Percentiles rank a stretch among this genome's conserved stretches.
These are phyloP conservation scores for Microtus pennsylvanicus DNA, from an alignment of 2,113 vertebrate genomes.

Conservation along the genomic window DNA sequence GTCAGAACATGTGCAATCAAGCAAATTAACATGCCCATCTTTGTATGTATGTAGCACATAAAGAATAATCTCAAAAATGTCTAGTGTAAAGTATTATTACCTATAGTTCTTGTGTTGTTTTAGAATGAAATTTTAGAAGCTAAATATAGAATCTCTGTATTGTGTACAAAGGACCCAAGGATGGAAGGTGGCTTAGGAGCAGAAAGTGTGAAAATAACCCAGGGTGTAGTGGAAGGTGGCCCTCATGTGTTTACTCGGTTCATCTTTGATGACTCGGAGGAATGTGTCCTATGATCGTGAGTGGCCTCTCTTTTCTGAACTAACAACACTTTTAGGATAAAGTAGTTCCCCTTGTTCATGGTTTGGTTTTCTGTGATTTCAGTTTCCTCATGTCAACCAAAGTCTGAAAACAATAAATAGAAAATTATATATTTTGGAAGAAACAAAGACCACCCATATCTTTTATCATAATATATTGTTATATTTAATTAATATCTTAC, in stretches of 20 bases:
- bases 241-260: neutral
- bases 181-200: neutral
- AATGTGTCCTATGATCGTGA: neutral
- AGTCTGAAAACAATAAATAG: neutral
- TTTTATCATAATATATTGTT: neutral
- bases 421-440: neutral
- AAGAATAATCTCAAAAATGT: neutral
- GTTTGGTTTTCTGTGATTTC: neutral
- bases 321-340: neutral
- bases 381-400: neutral
- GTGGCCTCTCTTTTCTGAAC: neutral
- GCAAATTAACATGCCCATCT: neutral
- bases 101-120: neutral
- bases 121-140: neutral
- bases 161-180: neutral
- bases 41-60: neutral
- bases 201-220: neutral
- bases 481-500: neutral
- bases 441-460: neutral
- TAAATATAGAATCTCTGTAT: neutral
- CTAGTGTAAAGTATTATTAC: neutral
- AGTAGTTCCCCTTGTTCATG: neutral
- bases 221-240: neutral
- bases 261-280: neutral
- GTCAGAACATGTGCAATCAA: neutral